Base-by-base conservation (phyloP, 2,113 vertebrate genomes). In the Murina feae region DNA sequence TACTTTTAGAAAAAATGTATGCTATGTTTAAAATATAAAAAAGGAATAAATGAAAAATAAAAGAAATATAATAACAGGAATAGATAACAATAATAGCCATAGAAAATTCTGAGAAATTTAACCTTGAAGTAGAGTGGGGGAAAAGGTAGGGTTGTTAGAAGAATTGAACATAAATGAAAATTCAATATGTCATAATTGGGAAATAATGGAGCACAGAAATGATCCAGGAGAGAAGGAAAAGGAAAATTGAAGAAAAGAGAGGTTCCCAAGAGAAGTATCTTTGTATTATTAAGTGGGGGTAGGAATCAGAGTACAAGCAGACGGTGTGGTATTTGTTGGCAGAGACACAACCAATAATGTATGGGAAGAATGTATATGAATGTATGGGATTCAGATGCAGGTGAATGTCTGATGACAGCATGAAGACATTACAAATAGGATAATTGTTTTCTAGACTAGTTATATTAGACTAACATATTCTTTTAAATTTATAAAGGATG, bases 61-160 rank as follows among this genome's bases (percentile, higher is more conserved):
- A 37, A 16, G 20, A 53, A 58, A 42, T 42, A 17, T 39, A 58
- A 35, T 79, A 53, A 60, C 3, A 42, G 28, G 9, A 30, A 60
- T 42, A 60, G 25, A 28, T 81, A 60, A 32, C 30, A 47, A 81
- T 25, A 78, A 35, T 35, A 51, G 32, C 20, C 35, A 35, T n/a
- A 42, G 23, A 84, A 81, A 91, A 55, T 1, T 78, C 51, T 17
- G 81, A 88, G 58, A 51, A 95, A 76, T 85, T 30, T 35, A 30
- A 84, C 4, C 21, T 58, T 81, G 35, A 72, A 81, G 23, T 28
- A 60, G 58, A 60, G 23, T 60, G 9, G 25, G 58, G 21, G 58
- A 25, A 30, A 53, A 72, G 6, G 4, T 21, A 28, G 11, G 17
- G 12, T 58, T 71, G 2, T 35, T 49, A 53, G 28, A 81, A 82